phyloP scores from a whole-genome alignment of 2,888 invertebrate genomes.

The Anticlea derivata region DNA sequence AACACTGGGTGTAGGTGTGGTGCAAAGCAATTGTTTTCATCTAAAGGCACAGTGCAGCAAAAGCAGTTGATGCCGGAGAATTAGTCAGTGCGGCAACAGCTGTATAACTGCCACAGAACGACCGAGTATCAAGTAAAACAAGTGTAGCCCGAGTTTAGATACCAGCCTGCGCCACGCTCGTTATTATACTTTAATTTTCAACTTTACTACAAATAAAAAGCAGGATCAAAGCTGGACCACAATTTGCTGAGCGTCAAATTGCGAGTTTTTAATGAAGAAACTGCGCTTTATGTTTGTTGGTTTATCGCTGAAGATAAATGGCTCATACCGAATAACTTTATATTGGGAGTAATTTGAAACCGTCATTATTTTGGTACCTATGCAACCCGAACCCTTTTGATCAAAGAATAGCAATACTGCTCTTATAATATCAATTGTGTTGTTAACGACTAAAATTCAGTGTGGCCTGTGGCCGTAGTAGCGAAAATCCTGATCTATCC shows the following conservation, averaged over 20 bases:
- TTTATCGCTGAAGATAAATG: slow-evolving; percentile 33
- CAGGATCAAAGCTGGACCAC: slow-evolving; percentile 36
- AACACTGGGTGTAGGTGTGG: slow-evolving; percentile 44
- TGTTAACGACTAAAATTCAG: too few species aligned
- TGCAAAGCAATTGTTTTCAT: slow-evolving; percentile 50
- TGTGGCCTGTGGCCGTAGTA: too few species aligned
- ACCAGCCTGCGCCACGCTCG: slow-evolving; percentile 22
- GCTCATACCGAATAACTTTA: slow-evolving; percentile 27
- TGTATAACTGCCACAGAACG: slow-evolving; percentile 36
- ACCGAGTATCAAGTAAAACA: slow-evolving; percentile 31
- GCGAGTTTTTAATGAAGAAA: slow-evolving; percentile 33
- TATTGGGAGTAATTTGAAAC: slow-evolving; percentile 19
- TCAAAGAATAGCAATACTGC: too few species aligned
- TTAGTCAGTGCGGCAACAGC: slow-evolving; percentile 46
- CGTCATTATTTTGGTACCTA: too few species aligned
- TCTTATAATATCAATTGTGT: too few species aligned
- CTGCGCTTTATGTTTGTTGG: slow-evolving; percentile 31
- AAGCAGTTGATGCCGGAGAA: slow-evolving; percentile 44
- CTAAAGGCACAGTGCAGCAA: slow-evolving; percentile 42
- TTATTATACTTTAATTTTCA: slow-evolving; percentile 31
- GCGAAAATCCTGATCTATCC: slow-evolving; percentile 3
- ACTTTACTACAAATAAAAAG: slow-evolving; percentile 35
- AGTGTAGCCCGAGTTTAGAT: slow-evolving; percentile 35
- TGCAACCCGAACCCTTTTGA: too few species aligned
- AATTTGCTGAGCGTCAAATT: slow-evolving; percentile 37